phyloP scores from a whole-genome alignment of 2,888 invertebrate genomes.

The Mesorhabditis spiculigera region DNA sequence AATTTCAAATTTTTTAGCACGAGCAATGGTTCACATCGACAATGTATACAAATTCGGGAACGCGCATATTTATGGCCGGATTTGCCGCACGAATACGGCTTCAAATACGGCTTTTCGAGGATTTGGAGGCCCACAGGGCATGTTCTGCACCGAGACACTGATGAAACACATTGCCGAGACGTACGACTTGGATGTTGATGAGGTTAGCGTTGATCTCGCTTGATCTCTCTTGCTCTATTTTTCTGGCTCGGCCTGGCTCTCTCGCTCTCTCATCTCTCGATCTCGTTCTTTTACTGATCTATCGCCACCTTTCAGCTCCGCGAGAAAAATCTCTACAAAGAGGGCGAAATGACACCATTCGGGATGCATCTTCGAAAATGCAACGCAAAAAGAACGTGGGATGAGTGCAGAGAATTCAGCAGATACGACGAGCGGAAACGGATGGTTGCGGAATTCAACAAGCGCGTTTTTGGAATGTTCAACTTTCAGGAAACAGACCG shows the following conservation, averaged over 20 bases:
- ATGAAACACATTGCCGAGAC: constrained; percentile 72
- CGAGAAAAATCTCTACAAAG: constrained; percentile 75
- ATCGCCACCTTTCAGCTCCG: constrained; percentile 60
- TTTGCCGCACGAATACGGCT: constrained; percentile 81
- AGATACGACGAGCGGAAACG: constrained; percentile 48
- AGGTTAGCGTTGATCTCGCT: constrained; percentile 18
- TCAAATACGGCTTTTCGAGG: constrained; percentile 76
- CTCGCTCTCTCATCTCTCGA: too few relatives aligned
- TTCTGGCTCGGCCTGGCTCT: too few relatives aligned
- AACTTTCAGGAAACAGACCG: constrained; percentile 43
- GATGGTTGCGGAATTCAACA: constrained; percentile 58
- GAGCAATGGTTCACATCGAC: constrained; percentile 79
- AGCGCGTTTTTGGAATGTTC: constrained; percentile 30
- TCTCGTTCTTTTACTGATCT: too few relatives aligned
- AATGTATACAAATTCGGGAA: constrained; percentile 79
- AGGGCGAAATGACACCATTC: constrained; percentile 76
- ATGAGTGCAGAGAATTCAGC: constrained; percentile 56
- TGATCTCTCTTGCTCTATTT: too few relatives aligned
- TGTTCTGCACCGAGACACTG: constrained; percentile 79
- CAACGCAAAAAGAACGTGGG: constrained; percentile 61
- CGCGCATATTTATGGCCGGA: constrained; percentile 68
- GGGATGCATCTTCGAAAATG: constrained; percentile 74
- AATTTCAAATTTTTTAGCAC: too few relatives aligned
- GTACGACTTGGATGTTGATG: constrained; percentile 38
- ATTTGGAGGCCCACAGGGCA: constrained; percentile 85